These are phyloP conservation scores for pig (Sus scrofa) DNA, from an alignment of 2,113 vertebrate species.

Conservation along the genomic window DNA sequence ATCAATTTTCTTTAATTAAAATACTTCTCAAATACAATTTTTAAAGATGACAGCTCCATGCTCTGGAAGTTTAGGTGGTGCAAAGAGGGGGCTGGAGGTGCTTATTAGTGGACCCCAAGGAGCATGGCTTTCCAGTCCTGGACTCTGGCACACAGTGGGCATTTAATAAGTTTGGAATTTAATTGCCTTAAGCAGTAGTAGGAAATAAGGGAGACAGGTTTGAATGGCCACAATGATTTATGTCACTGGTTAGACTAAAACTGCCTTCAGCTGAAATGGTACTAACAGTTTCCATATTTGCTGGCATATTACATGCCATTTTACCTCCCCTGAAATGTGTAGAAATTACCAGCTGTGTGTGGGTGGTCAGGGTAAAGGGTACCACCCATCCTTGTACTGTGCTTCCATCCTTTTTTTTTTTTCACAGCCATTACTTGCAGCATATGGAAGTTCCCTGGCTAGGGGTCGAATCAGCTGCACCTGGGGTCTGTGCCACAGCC, in stretches of 20 bases:
- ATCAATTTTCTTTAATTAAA: neutral
- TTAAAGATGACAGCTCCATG: neutral
- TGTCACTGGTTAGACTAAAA: neutral
- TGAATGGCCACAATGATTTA: neutral
- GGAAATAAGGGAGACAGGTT: neutral
- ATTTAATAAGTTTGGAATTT: neutral
- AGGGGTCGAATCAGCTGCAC: too few relatives aligned
- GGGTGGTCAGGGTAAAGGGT: too few relatives aligned
- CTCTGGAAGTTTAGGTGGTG: neutral
- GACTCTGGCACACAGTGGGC: neutral
- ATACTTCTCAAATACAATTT: neutral
- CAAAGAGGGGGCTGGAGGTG: too few relatives aligned
- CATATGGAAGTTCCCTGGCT: too few relatives aligned
- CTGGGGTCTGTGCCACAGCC: too few relatives aligned
- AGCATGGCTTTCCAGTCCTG: neutral
- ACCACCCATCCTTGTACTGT: fast-evolving
- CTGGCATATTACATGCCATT: fast-evolving
- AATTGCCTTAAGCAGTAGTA: neutral
- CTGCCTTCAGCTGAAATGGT: neutral
- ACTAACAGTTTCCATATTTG: too few relatives aligned
- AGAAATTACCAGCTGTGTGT: too few relatives aligned
- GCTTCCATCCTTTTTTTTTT: too few relatives aligned
- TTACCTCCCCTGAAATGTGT: too few relatives aligned
- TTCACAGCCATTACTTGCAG: too few relatives aligned
- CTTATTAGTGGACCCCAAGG: neutral